A percentile compares a stretch with the other conserved stretches of the same genome.
These are phyloP conservation scores for Nephila pilipes DNA, from an alignment of 1,140 invertebrate species.

Conservation along the genomic window DNA sequence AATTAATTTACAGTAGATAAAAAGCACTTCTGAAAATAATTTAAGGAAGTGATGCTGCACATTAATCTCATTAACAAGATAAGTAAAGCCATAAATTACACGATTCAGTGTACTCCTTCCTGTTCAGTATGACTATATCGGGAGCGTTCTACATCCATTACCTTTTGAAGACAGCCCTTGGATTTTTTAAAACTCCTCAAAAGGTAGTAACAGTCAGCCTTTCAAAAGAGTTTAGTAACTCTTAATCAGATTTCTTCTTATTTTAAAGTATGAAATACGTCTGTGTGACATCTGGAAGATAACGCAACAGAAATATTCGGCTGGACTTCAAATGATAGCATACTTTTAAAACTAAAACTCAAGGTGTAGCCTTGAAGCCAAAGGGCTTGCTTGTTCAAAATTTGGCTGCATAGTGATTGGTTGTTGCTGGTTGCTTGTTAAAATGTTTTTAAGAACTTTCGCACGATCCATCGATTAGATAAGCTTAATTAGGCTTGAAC, in stretches of 20 bases:
- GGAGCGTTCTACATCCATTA: neutral
- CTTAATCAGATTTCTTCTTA: neutral
- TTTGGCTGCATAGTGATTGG: neutral
- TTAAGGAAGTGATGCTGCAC: no score
- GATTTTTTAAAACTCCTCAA: neutral
- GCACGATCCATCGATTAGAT: neutral
- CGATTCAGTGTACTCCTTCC: neutral
- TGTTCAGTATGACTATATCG: neutral
- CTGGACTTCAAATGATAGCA: neutral
- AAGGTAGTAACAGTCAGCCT: neutral
- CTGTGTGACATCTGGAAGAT: neutral
- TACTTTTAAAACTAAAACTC: neutral
- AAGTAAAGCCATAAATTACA: neutral
- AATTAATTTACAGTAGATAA: no score
- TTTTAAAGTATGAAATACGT: neutral
- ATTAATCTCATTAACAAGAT: neutral
- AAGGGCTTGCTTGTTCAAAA: neutral
- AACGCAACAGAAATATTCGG: neutral
- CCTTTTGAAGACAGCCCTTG: neutral
- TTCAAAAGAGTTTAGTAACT: neutral
- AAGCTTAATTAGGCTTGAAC: slow-evolving; percentile 3
- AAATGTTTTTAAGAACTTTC: neutral
- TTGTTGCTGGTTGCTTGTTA: neutral
- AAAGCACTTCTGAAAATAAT: no score
- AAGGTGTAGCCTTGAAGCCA: neutral